phyloP scores from a whole-genome alignment of 2,888 invertebrate genomes.

The Clostera curtula region DNA sequence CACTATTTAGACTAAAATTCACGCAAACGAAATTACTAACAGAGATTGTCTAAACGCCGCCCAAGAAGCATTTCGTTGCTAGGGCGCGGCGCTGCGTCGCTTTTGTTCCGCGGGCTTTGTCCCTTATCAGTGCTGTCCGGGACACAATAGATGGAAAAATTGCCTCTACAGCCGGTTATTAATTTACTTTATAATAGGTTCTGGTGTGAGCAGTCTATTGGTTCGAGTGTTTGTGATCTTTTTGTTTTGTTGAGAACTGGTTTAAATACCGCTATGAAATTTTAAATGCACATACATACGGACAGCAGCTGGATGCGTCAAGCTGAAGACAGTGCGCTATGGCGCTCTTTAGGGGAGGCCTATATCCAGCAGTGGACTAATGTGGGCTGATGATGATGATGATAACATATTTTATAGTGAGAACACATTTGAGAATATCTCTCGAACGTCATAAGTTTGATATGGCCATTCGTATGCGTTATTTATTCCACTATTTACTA shows the following conservation, averaged over 20 bases:
- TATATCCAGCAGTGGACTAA: too few species aligned
- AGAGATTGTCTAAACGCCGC: slow-evolving; percentile 14
- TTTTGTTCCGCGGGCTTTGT: slow-evolving; percentile 34
- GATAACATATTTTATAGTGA: slow-evolving; percentile 1
- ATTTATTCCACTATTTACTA: too few species aligned
- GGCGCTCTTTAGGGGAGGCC: too few species aligned
- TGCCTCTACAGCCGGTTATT: slow-evolving; percentile 49
- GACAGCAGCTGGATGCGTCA: too few species aligned
- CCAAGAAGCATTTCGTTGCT: slow-evolving; percentile 19
- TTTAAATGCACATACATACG: slow-evolving; percentile 2
- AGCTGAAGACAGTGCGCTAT: too few species aligned
- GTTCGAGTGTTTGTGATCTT: too few species aligned
- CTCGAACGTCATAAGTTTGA: too few species aligned
- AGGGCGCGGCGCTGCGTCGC: slow-evolving; percentile 26
- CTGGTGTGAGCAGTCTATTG: slow-evolving; percentile 14
- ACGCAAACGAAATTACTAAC: too few species aligned
- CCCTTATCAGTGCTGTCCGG: slow-evolving; percentile 41
- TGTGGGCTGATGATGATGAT: too few species aligned
- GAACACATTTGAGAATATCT: too few species aligned
- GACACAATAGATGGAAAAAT: slow-evolving; percentile 59
- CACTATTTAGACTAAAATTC: too few species aligned
- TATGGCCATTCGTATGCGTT: too few species aligned
- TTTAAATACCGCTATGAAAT: background rate
- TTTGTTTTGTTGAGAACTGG: background rate
- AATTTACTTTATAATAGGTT: slow-evolving; percentile 54